phyloP scores from a whole-genome alignment of 1,140 invertebrate species.

The Nasonia longicornis region DNA sequence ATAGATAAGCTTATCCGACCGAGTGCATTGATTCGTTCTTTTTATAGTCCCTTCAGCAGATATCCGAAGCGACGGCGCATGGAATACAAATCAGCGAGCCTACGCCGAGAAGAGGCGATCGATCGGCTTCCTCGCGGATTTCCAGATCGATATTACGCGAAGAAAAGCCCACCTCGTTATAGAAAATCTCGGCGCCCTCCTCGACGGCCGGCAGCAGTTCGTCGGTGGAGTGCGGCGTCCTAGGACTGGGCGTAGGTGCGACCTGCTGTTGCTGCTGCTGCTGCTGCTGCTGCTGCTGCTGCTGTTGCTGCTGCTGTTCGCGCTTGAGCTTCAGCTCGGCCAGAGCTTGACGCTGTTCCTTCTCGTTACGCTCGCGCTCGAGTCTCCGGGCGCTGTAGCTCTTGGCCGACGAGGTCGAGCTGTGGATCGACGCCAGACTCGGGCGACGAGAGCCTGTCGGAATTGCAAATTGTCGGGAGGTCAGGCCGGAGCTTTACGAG shows the following conservation, averaged over 20 bases:
- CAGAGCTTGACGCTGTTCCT: slow-evolving; percentile 79
- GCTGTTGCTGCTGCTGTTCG: slow-evolving; percentile 56
- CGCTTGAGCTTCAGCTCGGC: slow-evolving; percentile 77
- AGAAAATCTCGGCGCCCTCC: slow-evolving; percentile 76
- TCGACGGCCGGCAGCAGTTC: slow-evolving; percentile 80
- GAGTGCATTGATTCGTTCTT: neutral
- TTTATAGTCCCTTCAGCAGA: too few relatives aligned
- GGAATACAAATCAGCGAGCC: too few relatives aligned
- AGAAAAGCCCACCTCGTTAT: slow-evolving; percentile 59
- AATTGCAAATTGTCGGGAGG: neutral
- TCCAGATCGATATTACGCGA: neutral
- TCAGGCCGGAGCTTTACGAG: neutral
- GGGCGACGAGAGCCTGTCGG: slow-evolving; percentile 82
- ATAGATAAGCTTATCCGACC: neutral
- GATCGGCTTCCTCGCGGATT: too few relatives aligned
- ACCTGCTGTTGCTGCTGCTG: slow-evolving; percentile 60
- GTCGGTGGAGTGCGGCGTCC: slow-evolving; percentile 82
- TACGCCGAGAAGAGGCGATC: too few relatives aligned
- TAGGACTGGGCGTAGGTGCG: slow-evolving; percentile 78
- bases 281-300: slow-evolving; percentile 56
- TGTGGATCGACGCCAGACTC: slow-evolving; percentile 84
- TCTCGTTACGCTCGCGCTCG: slow-evolving; percentile 82
- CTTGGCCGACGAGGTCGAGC: slow-evolving; percentile 81
- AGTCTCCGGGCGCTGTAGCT: slow-evolving; percentile 82
- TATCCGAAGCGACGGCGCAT: too few relatives aligned